Evolutionary conservation across 2,113 vertebrate genomes (phyloP).

Genomic region (Amphiprion ocellaris): DNA sequence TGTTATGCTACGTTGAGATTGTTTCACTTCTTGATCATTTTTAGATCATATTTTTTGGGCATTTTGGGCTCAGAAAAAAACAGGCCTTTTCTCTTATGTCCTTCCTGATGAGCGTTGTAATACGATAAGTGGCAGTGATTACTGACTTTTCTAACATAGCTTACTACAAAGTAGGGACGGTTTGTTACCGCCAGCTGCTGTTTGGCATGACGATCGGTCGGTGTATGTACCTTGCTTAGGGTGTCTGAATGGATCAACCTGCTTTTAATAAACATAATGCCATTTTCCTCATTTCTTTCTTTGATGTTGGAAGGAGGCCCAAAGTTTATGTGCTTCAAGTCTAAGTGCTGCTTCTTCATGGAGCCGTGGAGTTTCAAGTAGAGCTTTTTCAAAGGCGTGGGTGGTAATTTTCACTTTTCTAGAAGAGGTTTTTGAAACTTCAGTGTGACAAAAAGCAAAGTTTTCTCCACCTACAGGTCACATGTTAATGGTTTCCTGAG

Average conservation of each 20-base stretch:
- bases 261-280: conserved; percentile 84
- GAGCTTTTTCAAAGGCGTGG: neutral
- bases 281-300: conserved; percentile 63
- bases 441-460: too few species aligned
- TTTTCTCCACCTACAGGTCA: too few species aligned
- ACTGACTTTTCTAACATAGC: conserved; percentile 69
- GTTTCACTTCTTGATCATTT: conserved; percentile 27
- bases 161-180: conserved; percentile 51
- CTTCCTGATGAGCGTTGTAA: conserved; percentile 67
- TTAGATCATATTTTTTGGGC: conserved; percentile 42
- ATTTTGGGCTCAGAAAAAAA: conserved; percentile 59
- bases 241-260: conserved; percentile 73
- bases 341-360: neutral
- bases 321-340: neutral
- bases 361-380: neutral
- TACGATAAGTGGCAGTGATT: conserved; percentile 65
- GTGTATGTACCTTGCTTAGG: conserved; percentile 63
- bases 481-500: too few species aligned
- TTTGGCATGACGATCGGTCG: conserved; percentile 74
- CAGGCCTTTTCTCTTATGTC: conserved; percentile 61
- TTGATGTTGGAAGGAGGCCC: conserved; percentile 4
- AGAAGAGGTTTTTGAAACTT: neutral
- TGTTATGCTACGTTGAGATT: neutral
- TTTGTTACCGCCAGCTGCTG: conserved; percentile 62
- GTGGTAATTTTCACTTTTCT: conserved; percentile 11